Evolutionary conservation across 2,113 vertebrate species (phyloP), one percentile per base, ranked within the genome.

Genomic region (Myotis brandtii): DNA sequence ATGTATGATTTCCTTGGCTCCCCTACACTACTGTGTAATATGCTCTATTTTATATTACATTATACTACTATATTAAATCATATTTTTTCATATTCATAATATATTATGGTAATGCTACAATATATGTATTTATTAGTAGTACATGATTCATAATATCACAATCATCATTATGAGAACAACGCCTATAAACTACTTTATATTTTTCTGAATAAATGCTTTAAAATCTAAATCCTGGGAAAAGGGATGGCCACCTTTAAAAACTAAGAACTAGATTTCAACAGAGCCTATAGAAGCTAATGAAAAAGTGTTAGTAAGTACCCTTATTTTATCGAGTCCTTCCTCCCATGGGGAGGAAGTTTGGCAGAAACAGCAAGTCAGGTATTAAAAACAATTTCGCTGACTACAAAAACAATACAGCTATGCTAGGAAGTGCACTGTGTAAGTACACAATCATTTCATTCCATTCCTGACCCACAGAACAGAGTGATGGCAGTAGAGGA

Each of bases 171-270:
- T 59, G 5, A 72, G 34, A 95, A 27, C 3, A 96, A 79, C 81
- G 12, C 70, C n/a, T 64, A 80, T 67, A 48, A 86, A 56, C 27
- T 79, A 56, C 20, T 72, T 25, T 66, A 5, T 30, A 11, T 79
- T 86, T 90, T 94, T 59, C 54, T 85, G 32, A 95, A 86, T 76
- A 85, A 84, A 77, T 72, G 4, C 21, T 86, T 94, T 79, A 89
- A 94, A 94, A 86, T 70, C 72, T 48, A 73, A 89, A 72, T 62
- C 21, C 20, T 50, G 3, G 40, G 21, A 40, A 73, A 94, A 50
- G 16, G 1, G 10, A 79, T 2, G 50, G 21, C 9, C 9, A 86
- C 46, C 10, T 93, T 94, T 64, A 67, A 82, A 56, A 77, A 81
- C 4, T 23, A 23, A 81, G 43, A 70, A 37, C 43, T 54, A 48